Base-by-base conservation (phyloP, 2,888 invertebrate genomes). In the Phasia obesa region DNA sequence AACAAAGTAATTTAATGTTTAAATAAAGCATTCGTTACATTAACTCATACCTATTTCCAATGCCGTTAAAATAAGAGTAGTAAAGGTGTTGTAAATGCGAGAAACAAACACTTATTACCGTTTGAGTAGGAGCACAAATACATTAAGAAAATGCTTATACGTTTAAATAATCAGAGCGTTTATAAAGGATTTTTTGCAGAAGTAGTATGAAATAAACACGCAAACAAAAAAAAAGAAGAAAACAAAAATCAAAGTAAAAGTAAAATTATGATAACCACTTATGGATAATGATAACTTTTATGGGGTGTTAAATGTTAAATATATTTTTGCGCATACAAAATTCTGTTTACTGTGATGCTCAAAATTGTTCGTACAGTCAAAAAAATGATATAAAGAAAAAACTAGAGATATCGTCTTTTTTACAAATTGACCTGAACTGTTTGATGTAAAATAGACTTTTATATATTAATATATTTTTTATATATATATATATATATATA, bases 251-350 rank as follows among this genome's bases (percentile, higher is more conserved):
- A 74, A 85, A 83, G 83, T 84, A 78, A 76, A 83, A 82, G 71
- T 70, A 75, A 78, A 74, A 76, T 82, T 84, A 84, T 82, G 84
- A 83, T 81, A 78, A 84, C 74, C 75, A 79, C 71, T 81, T 81
- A 81, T 81, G 75, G 64, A 62, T 60, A 75, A 74, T 75, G 78
- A 82, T 82, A 74, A 75, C 64, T 78, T 78, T 82, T 65, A 78
- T 74, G 57, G 75, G 65, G 78, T 82, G 78, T 78, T 75, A 82
- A 78, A 60, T 74, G 82, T 57, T 69, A 31, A 51, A 76, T 73
- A 42, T 21, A 55, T 55, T 53, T 44, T 74, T 35, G 35, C 19
- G 38, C 35, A 35, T 19, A 64, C 17, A 27, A 2, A 55, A 19
- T 11, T n/a, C 4, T 25, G 15, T 19, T 11, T 35, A 55, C 70